Evolutionary conservation across 2,113 vertebrate genomes (phyloP), one percentile per base, ranked within the genome.

Genomic region (Melanotaenia duboulayi): DNA sequence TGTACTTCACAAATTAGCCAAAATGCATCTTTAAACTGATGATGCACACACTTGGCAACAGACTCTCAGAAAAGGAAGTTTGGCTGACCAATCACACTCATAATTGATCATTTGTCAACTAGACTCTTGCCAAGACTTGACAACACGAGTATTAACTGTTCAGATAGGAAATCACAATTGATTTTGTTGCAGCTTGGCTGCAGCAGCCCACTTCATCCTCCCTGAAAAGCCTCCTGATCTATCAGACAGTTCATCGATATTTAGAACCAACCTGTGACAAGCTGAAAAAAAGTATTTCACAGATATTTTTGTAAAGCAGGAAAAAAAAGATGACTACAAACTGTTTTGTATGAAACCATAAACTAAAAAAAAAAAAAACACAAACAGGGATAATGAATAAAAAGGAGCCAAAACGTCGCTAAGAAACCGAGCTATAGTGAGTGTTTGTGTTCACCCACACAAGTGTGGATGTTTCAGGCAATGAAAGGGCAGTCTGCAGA

Each of bases 121-220:
- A 22, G 58, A 59, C 24, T 16, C 14, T 37, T 16, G 14, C 14
- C 32, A 10, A 32, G 56, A 1, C 56, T 46, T 44, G 48, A 74
- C 35, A 77, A 61, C 55, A 78, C 48, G 57, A 14, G 39, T 13
- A 65, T 52, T 68, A 65, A 51, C 74, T 25, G 74, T 54, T 62
- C 52, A 52, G 59, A 65, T 65, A 59, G 74, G 68, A 82, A 65
- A 78, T 81, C 67, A 56, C 64, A 59, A 84, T 80, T 52, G 81
- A 86, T 82, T 80, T 58, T 65, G 22, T 58, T 23, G 50, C 19
- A 1, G 58, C 40, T 59, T 0, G 37, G 46, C 69, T 55, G n/a
- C 9, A 32, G 52, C 73, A 61, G 1, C 65, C 76, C 24, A 1
- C 66, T 68, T 65, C 65, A 72, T 65, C 70, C 65, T 72, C 40